A percentile compares a stretch with the other conserved stretches of the same genome.
Conservation (phyloP, 2,113 vertebrate genomes). For the Maccullochella peelii region DNA sequence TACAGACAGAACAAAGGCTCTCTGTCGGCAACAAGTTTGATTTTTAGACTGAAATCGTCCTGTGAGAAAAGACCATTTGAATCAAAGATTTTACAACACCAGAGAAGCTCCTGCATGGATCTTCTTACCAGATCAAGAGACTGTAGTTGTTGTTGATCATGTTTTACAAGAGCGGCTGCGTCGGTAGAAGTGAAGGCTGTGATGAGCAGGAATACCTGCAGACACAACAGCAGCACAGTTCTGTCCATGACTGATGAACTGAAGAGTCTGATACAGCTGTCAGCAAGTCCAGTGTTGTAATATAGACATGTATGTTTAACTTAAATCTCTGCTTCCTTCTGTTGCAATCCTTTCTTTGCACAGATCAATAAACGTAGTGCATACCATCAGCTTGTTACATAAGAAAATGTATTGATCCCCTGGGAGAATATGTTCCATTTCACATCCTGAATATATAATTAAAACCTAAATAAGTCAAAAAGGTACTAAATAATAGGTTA, state of each 20-base stretch:
- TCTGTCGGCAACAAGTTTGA: background rate
- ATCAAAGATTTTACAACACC: background rate
- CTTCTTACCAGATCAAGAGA: conserved; percentile 4
- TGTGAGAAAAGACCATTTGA: background rate
- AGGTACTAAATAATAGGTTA: background rate
- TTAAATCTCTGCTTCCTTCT: background rate
- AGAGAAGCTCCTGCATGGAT: background rate
- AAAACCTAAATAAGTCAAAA: background rate
- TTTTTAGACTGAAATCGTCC: background rate
- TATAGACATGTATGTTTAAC: background rate
- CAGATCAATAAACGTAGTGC: background rate
- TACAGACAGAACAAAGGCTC: background rate
- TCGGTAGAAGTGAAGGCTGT: conserved; percentile 22
- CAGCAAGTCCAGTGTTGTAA: background rate
- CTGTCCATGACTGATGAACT: conserved; percentile 45
- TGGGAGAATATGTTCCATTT: no score
- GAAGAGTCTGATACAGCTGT: background rate
- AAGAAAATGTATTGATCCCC: no score
- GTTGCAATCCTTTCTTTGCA: background rate
- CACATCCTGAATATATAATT: background rate
- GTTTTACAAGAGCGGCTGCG: background rate
- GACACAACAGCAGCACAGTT: conserved; percentile 38
- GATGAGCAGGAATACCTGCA: conserved; percentile 62
- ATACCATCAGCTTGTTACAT: no score
- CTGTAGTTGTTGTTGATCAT: background rate